Evolutionary conservation across 1,140 invertebrate species (phyloP), one percentile per base, ranked within the genome.

Genomic region (Lepeophtheirus salmonis): DNA sequence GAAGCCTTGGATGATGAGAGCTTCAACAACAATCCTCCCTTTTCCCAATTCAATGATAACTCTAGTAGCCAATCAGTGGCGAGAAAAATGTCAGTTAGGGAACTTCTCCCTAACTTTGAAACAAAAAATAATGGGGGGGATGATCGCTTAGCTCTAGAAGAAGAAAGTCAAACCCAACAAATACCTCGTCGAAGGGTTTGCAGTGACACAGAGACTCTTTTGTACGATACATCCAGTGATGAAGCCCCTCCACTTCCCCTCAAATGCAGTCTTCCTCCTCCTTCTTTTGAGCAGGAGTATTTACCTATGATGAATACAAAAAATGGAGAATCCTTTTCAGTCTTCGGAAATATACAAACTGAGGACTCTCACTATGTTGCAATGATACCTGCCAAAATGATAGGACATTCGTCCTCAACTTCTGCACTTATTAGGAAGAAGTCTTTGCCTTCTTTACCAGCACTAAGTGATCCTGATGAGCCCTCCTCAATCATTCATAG

Each of bases 41-140:
- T n/a, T n/a, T n/a, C n/a, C n/a, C n/a, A n/a, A 51, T n/a, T n/a
- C n/a, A n/a, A n/a, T n/a, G n/a, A n/a, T n/a, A n/a, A n/a, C n/a
- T n/a, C n/a, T n/a, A n/a, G n/a, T n/a, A n/a, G n/a, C n/a, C n/a
- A 23, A 50, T 14, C 48, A 24, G 13, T 13, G 22, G 23, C 60
- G 54, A 48, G 62, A 51, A 62, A 66, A 55, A 75, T 74, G 59
- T 75, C 75, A 1, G 75, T 77, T 0, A 75, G 73, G 62, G 75
- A 76, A 63, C 64, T 77, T 1, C 54, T 77, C 12, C 74, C 75
- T 1, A 73, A 77, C 62, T 77, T 77, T 63, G 76, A 78, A 58
- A 69, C 68, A 12, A 76, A 75, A 56, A 74, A 72, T 0, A 69
- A 71, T 22, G 67, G 70, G 25, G 65, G 68, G 0, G 65, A 69